A percentile compares a stretch with the other conserved stretches of the same genome.
Conservation (phyloP, 2,113 vertebrate species). For the Chloroceryle aenea region DNA sequence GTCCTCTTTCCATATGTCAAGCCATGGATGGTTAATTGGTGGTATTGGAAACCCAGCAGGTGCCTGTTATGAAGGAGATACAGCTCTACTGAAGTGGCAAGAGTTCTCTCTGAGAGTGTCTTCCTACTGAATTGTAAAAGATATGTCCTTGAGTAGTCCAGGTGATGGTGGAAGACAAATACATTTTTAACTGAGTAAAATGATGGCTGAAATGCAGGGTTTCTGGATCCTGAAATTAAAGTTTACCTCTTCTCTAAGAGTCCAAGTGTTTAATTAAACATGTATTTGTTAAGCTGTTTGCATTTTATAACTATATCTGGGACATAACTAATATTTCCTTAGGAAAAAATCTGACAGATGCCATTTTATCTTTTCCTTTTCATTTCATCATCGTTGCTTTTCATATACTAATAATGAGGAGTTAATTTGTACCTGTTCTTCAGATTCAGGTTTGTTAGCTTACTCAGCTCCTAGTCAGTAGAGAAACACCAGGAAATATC, state of each 20-base stretch:
- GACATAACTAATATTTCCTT: background rate
- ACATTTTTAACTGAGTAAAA: rapidly evolving
- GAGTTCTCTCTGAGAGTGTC: background rate
- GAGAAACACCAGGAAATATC: background rate
- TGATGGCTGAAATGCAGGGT: background rate
- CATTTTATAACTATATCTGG: background rate
- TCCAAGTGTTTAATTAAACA: background rate
- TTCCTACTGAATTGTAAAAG: background rate
- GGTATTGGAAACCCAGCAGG: background rate
- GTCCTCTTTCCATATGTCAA: background rate
- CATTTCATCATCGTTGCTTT: background rate
- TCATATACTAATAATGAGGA: background rate
- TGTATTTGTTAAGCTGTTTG: background rate
- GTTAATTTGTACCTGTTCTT: background rate
- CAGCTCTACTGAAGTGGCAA: background rate
- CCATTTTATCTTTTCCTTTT: background rate
- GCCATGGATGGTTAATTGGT: background rate
- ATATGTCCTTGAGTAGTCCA: background rate
- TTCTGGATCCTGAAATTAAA: background rate
- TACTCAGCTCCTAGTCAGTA: background rate
- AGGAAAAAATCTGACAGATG: background rate
- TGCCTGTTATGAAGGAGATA: background rate
- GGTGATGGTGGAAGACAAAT: background rate
- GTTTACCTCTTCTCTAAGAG: background rate
- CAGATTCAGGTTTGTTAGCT: background rate